Evolutionary conservation across 2,113 vertebrate species (phyloP), one percentile per base, ranked within the genome.

Genomic region (Sapajus apella): DNA sequence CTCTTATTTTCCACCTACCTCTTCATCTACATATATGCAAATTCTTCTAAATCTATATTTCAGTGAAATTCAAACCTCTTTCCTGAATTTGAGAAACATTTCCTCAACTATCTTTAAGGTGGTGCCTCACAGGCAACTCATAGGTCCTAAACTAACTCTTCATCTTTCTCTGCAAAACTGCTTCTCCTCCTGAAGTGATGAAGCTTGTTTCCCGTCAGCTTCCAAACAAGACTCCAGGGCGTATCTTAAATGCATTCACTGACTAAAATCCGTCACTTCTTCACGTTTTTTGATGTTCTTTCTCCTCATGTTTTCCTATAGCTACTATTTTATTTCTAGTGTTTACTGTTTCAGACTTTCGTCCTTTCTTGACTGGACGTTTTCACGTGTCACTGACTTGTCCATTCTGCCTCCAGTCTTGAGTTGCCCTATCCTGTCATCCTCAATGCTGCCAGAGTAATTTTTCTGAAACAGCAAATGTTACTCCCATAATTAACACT

Each of bases 21-120:
- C 13, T 87, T 21, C 61, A 35, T 40, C 20, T 50, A 8, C 32
- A 68, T 88, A 10, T 72, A 30, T 85, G 12, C 61, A 84, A 56
- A 87, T 92, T 95, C 21, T 90, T 84, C 18, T 23, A 32, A 82
- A 35, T 56, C 43, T 83, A 2, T 50, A 94, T 86, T 92, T 85
- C 20, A 72, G 55, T 92, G 88, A 76, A 86, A 94, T 90, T n/a
- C 61, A 85, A 58, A 91, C 32, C 72, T 79, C 23, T 83, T 83
- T 84, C 11, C 21, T 64, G 43, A 97, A 40, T 75, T 84, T 92
- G 20, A 56, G 40, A 73, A 84, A 52, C 47, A 40, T 43, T 30
- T 87, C 30, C 73, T 85, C 85, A 87, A 25, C 11, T 81, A 11
- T 61, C 21, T 32, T 6, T 82, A 43, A 37, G 8, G 32, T 35